Percentiles rank a stretch among this genome's conserved stretches.
These are phyloP conservation scores for Eulithis prunata DNA, from an alignment of 2,888 invertebrate genomes.

Conservation along the genomic window DNA sequence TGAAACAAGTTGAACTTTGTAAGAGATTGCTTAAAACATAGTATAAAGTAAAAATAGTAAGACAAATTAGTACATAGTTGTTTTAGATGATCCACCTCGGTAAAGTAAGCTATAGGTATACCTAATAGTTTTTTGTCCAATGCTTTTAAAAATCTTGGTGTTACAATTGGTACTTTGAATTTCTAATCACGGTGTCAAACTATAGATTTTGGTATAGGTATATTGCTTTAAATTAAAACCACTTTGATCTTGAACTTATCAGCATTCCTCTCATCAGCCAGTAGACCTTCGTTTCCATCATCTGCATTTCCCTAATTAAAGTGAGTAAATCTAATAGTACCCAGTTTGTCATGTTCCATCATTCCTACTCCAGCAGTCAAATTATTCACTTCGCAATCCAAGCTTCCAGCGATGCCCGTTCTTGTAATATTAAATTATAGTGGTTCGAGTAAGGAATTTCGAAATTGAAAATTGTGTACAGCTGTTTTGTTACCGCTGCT, in stretches of 20 bases:
- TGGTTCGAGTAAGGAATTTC: slow-evolving; percentile 73
- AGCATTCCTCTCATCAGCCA: background rate
- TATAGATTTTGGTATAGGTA: no score
- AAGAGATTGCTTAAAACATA: slow-evolving; percentile 9
- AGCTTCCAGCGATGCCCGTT: slow-evolving; percentile 54
- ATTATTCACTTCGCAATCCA: slow-evolving; percentile 81
- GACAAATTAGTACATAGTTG: no score
- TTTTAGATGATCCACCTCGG: no score
- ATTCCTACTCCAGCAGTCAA: slow-evolving; percentile 70
- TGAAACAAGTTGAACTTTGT: slow-evolving; percentile 57
- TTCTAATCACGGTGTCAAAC: no score
- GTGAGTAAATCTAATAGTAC: slow-evolving; percentile 24
- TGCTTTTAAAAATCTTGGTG: no score
- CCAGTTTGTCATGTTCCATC: slow-evolving; percentile 40
- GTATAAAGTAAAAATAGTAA: no score
- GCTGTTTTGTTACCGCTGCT: slow-evolving; percentile 36
- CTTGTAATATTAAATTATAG: slow-evolving; percentile 83
- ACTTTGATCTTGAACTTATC: background rate
- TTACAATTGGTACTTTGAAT: no score
- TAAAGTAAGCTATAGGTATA: no score
- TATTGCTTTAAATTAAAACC: no score
- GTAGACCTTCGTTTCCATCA: slow-evolving; percentile 32
- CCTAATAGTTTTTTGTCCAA: no score
- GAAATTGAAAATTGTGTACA: slow-evolving; percentile 72
- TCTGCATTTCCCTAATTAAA: slow-evolving; percentile 28